These are phyloP conservation scores for Lasius fuliginosus DNA, from an alignment of 2,888 invertebrate species.

Conservation along the genomic window DNA sequence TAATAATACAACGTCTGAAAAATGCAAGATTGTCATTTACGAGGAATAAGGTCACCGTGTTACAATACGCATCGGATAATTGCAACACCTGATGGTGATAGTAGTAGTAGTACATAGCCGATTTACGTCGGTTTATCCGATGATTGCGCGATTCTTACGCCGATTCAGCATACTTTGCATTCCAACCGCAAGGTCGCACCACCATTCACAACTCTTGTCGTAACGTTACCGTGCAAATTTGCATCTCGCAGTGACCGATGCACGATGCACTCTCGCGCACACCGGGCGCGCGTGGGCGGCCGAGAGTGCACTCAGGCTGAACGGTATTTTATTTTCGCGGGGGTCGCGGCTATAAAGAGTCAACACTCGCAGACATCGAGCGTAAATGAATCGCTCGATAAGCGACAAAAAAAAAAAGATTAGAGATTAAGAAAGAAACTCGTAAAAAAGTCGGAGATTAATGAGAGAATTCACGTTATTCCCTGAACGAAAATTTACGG, in stretches of 20 bases:
- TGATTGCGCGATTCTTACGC: conserved; percentile 48
- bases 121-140: conserved; percentile 52
- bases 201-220: conserved; percentile 59
- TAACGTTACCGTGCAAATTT: conserved; percentile 38
- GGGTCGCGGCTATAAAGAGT: conserved; percentile 6
- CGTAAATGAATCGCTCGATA: conserved; percentile 24
- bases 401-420: neutral
- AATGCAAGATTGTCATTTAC: conserved; percentile 41
- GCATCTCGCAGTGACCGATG: neutral
- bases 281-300: conserved; percentile 34
- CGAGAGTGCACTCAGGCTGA: conserved; percentile 22
- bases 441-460: neutral
- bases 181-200: conserved; percentile 74
- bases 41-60: conserved; percentile 44
- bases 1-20: neutral
- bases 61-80: conserved; percentile 37
- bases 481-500: neutral
- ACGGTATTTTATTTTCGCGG: conserved; percentile 36
- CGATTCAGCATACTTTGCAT: conserved; percentile 61
- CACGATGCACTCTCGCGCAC: conserved; percentile 13
- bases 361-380: neutral
- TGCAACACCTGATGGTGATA: conserved; percentile 34
- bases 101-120: neutral
- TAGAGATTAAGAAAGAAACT: neutral
- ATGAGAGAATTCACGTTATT: neutral